Evolutionary conservation across 2,797 vertebrate species (phyloP), one percentile per base, ranked within the genome.

Genomic region (Agapornis canus): DNA sequence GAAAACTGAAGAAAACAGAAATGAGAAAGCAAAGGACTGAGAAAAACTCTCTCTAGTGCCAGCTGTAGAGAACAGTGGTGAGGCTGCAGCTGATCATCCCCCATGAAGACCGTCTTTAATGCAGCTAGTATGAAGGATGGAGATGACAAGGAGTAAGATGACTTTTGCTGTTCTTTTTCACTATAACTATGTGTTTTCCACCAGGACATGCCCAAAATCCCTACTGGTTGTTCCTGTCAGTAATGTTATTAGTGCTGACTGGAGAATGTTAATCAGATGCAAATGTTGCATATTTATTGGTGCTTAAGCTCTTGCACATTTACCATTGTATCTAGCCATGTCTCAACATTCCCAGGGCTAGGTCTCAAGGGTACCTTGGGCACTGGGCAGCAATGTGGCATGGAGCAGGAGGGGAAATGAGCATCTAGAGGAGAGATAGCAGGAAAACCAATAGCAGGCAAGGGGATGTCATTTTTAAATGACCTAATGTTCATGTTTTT

Each of bases 21-120:
- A 6, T 49, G 18, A 45, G 17, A 78, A 45, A 48, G 16, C 32
- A 66, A 83, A 59, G 3, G 12, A 70, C 31, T 2, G 17, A 19
- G 3, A 52, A 80, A 57, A 81, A 8, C 3, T 61, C 11, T 27
- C 7, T 26, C 5, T 13, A 21, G 10, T 61, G 29, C 13, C 16
- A 49, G 10, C 21, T 21, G 40, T 39, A 40, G 65, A 49, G 7
- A 82, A 7, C 23, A 57, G 7, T 13, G 16, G 7, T 48, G 43
- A 92, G 16, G 27, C 40, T 7, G 26, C 22, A 14, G 16, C 0
- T 63, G 60, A 80, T n/a, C 0, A 0, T 40, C 14, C 4, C 3
- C 14, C 25, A 3, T 16, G 19, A 18, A 7, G 6, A 47, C 59
- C 39, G 21, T 27, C 39, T 65, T 47, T n/a, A 47, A 21, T 5